These are phyloP conservation scores for Cryptomyrus ogoouensis DNA, from an alignment of 2,113 vertebrate genomes.

Conservation along the genomic window DNA sequence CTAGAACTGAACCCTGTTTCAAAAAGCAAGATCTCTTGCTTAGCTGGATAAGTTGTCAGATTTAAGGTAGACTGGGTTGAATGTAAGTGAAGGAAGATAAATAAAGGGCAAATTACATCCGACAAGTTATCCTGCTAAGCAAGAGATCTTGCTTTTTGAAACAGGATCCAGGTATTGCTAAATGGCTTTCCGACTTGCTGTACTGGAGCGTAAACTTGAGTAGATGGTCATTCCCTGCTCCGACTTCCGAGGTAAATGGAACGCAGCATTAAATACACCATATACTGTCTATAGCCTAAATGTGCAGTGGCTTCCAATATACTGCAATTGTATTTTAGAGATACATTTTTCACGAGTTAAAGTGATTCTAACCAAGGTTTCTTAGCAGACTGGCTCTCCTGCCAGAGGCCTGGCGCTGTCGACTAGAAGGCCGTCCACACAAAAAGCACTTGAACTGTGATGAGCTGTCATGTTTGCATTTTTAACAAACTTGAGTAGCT, in stretches of 20 bases:
- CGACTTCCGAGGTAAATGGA: not conserved
- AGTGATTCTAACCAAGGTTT: not conserved
- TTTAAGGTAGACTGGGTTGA: not conserved
- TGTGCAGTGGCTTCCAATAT: not conserved
- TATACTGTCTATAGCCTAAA: not conserved
- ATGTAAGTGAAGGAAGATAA: not conserved
- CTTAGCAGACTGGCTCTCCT: not conserved
- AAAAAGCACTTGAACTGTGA: not conserved
- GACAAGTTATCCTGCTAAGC: not conserved
- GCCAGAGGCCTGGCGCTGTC: no score
- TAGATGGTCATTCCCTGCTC: not conserved
- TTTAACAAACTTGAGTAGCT: not conserved
- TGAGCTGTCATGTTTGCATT: not conserved
- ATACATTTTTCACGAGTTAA: not conserved
- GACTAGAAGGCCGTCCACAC: no score
- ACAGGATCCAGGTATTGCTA: not conserved
- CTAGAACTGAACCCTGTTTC: not conserved
- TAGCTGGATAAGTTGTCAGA: not conserved
- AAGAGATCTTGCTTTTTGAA: no score
- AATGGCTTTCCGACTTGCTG: not conserved
- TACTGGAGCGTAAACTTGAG: not conserved
- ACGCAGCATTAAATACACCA: not conserved
- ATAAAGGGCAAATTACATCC: not conserved
- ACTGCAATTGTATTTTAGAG: not conserved
- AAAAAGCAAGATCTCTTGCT: not conserved